Evolutionary conservation across 2,888 invertebrate species (phyloP), one percentile per base, ranked within the genome.

Genomic region (Formica aserva): DNA sequence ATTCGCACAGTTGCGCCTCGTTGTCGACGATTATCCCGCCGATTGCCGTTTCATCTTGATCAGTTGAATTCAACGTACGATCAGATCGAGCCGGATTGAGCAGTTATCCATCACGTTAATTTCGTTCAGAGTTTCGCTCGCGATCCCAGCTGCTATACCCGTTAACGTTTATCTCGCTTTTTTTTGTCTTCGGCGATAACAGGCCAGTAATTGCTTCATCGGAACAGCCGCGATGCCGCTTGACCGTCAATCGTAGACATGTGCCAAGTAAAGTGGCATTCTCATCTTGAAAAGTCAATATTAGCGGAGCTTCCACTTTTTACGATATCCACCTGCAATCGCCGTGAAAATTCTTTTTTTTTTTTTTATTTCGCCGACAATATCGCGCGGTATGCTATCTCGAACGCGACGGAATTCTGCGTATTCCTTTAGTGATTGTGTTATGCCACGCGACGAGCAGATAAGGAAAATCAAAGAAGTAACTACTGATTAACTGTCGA

Each of bases 281-380:
- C 77, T 67, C 71, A 38, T 71, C 35, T 13, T 57, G 75, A 90
- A 82, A 84, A 87, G 89, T 91, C 87, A 90, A 89, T 89, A 90
- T 91, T 91, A 92, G 86, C 88, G 85, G 89, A 91, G 87, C 90
- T 91, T 89, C 87, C 83, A 82, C 88, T 88, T 91, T 88, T 89
- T 92, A 83, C 71, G 11, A 62, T 52, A 74, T 38, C 52, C 62
- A 45, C 80, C 63, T 85, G 83, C 82, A 83, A 86, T 88, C 88
- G 85, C 85, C 86, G 89, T 88, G 88, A 92, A 91, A 92, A 91
- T 90, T 86, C 86, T 71, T 82, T 84, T 90, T 87, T 82, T 84
- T 90, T 87, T 77, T 87, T 86, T 90, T 85, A 74, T 66, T 41
- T 6, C 35, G 35, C 78, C 83, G 85, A 85, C 88, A 55, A 67